Conservation (phyloP, 2,888 invertebrate species). For the Torymus tubicola region DNA sequence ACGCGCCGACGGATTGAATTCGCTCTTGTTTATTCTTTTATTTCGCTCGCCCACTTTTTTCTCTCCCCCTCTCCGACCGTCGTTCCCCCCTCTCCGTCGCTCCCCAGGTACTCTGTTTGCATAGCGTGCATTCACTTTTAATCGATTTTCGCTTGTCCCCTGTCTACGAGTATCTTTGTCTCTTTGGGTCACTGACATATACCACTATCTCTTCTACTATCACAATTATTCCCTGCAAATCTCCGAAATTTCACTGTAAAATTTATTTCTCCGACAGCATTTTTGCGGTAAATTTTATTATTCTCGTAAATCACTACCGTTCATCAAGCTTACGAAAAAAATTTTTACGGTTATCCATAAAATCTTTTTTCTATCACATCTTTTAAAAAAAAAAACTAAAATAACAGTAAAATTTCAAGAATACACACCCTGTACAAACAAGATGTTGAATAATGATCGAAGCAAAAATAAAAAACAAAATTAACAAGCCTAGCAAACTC, state of each 20-base stretch:
- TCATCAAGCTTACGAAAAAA: too few relatives aligned
- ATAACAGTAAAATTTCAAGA: too few relatives aligned
- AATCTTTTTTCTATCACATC: too few relatives aligned
- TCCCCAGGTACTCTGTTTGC: conserved; percentile 34
- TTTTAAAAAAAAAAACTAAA: too few relatives aligned
- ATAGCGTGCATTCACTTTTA: conserved; percentile 43
- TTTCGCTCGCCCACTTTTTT: conserved; percentile 23
- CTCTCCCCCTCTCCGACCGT: background rate
- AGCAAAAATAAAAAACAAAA: conserved; percentile 1
- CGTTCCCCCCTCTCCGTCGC: background rate
- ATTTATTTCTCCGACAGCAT: too few relatives aligned
- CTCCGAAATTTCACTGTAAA: too few relatives aligned
- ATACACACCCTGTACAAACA: too few relatives aligned
- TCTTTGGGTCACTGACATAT: background rate
- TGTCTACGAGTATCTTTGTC: background rate
- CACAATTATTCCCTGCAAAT: too few relatives aligned
- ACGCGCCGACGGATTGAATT: conserved; percentile 55
- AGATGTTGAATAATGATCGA: background rate
- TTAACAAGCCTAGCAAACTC: background rate
- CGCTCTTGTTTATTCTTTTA: conserved; percentile 53
- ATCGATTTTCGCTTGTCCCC: conserved; percentile 41
- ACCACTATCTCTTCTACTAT: too few relatives aligned
- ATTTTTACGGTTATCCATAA: too few relatives aligned
- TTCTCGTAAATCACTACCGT: too few relatives aligned
- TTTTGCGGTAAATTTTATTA: too few relatives aligned